These are phyloP conservation scores for Odontamblyopus lacepedii DNA, from an alignment of 2,797 vertebrate genomes.

Conservation along the genomic window DNA sequence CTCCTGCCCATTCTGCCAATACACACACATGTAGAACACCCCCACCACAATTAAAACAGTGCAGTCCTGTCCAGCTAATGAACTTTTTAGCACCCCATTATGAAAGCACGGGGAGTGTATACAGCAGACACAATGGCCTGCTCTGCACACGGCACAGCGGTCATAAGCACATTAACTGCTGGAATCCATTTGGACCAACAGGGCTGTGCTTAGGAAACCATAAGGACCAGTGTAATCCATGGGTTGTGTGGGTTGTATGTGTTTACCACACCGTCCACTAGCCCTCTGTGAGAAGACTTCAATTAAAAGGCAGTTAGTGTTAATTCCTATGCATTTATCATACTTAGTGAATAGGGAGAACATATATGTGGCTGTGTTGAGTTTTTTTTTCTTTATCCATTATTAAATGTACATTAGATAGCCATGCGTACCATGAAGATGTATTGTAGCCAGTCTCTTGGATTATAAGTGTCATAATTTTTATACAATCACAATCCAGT, in stretches of 20 bases:
- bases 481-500: too few species aligned
- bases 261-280: conserved; percentile 34
- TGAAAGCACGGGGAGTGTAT: conserved; percentile 26
- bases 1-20: too few species aligned
- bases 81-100: conserved; percentile 46
- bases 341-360: not conserved
- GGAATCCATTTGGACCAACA: conserved; percentile 64
- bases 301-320: conserved; percentile 7
- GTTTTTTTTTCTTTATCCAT: not conserved
- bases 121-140: conserved; percentile 28
- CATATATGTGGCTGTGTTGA: not conserved
- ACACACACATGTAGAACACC: too few species aligned
- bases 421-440: too few species aligned
- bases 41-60: conserved; percentile 17
- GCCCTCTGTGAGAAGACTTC: conserved; percentile 22
- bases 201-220: conserved; percentile 47
- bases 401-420: too few species aligned
- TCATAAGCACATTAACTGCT: conserved; percentile 64
- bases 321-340: not conserved
- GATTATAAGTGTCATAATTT: too few species aligned
- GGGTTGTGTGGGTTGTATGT: conserved; percentile 15
- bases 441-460: too few species aligned
- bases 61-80: conserved; percentile 32
- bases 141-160: conserved; percentile 53
- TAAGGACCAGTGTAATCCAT: conserved; percentile 48